Evolutionary conservation across 2,113 vertebrate genomes (phyloP), one percentile per base, ranked within the genome.

Genomic region (Rhinichthys klamathensis): DNA sequence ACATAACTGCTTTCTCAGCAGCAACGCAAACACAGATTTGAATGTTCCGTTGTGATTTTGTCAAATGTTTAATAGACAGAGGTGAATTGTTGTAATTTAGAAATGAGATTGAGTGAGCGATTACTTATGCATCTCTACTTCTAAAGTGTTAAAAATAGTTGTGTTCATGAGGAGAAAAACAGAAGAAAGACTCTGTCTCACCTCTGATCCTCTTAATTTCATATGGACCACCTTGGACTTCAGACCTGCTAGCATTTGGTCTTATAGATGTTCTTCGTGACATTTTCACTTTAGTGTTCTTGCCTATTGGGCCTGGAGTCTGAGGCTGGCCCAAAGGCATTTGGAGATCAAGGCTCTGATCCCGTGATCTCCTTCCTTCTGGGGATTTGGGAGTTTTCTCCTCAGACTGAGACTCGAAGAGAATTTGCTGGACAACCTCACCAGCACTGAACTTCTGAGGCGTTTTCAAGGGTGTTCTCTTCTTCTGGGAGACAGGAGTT

Each of bases 381-480:
- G 92, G 88, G 0, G 92, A 92, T 80, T 88, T 91, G 3, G 60
- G 70, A 1, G 74, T 76, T 30, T 63, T 79, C 58, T 88, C 79
- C 80, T 82, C 30, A 8, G 76, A 21, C 6, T 60, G 70, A 32
- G 23, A 16, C 73, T 83, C 63, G 0, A 67, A 79, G 27, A 82
- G 25, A 12, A 90, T 51, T 83, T 93, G 90, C 75, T 92, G 83
- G 41, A 90, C 81, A 54, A 85, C 92, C 35, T 92, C 90, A 8
- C 75, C 27, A 8, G 60, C 75, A 51, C 84, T 90, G 11, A 85
- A 85, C 84, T 75, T 93, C 86, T 91, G 82, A 0, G 91, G 91
- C 1, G 90, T 89, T 2, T n/a, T 6, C 41, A 67, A 11, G 12
- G 0, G 89, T 38, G 38, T 65, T 35, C 63, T 87, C 69, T 88